Evolutionary conservation across 2,888 invertebrate species (phyloP).

Genomic region (Pterostichus niger): DNA sequence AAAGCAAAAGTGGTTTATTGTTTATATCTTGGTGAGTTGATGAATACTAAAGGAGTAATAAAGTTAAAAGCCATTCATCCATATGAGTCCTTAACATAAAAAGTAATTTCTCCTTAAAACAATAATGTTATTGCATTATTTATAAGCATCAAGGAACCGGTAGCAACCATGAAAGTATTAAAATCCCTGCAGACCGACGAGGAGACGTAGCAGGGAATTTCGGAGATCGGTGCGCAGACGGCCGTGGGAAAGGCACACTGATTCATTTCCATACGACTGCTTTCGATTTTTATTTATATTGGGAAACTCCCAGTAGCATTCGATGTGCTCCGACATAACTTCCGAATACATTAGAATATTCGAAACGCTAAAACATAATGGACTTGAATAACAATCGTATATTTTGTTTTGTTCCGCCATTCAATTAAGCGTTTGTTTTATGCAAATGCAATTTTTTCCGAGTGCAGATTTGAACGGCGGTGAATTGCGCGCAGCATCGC

Average conservation of each 20-base stretch:
- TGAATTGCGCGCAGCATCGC: not conserved
- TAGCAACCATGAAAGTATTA: conserved; percentile 61
- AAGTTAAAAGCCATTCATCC: conserved; percentile 1
- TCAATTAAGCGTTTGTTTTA: conserved; percentile 73
- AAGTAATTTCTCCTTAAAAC: conserved; percentile 53
- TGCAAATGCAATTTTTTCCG: conserved; percentile 68
- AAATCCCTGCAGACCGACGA: conserved; percentile 49
- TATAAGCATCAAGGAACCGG: conserved; percentile 47
- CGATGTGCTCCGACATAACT: conserved; percentile 71
- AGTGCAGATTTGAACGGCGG: conserved; percentile 34
- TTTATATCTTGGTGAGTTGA: too few species aligned
- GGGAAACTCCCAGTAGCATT: conserved; percentile 69
- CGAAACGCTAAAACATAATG: conserved; percentile 70
- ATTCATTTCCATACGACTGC: conserved; percentile 71
- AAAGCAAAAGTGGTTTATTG: too few species aligned
- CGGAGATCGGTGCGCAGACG: conserved; percentile 39
- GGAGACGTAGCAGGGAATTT: not conserved
- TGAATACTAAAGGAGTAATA: not conserved
- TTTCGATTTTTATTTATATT: conserved; percentile 72
- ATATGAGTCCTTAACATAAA: conserved; percentile 25
- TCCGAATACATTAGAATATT: conserved; percentile 72
- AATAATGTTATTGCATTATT: conserved; percentile 60
- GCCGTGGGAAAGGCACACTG: conserved; percentile 67
- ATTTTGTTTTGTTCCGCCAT: conserved; percentile 72
- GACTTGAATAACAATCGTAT: conserved; percentile 74